Base-by-base conservation (phyloP, 2,113 vertebrate species). In the Neomonachus schauinslandi region DNA sequence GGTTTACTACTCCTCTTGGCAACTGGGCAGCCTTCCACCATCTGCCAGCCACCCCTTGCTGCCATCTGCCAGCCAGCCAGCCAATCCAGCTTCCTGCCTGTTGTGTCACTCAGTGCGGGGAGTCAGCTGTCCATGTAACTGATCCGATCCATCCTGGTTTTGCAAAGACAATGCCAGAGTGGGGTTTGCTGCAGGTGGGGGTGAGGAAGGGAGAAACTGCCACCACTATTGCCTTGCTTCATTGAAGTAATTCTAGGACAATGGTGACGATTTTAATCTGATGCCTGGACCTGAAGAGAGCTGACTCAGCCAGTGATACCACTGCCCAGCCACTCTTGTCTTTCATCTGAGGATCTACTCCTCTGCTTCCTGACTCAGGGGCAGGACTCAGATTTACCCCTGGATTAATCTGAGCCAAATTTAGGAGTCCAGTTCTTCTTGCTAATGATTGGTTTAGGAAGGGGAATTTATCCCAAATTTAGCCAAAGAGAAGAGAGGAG, bases 41-140 rank as follows among this genome's bases (percentile, higher is more conserved):
- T 97, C 95, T 97, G 96, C 46, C n/a, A 61, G 31, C 79, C 33
- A 92, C 31, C 26, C 46, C 26, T 91, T 94, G 79, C 92, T 39
- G 87, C 89, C 96, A 94, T 95, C 97, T 96, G 90, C 59, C 84
- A 80, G 46, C 46, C 63, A 82, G 42, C 31, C 69, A 96, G 33
- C 49, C 77, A 94, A 5, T 36, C 61, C n/a, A 89, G 39, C 21
- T 79, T 95, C 71, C 84, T 91, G 77, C 72, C 55, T 84, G 28
- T 65, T 84, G 15, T 88, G 51, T 79, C 72, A 88, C 94, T 89
- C 65, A 36, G 46, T 87, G 33, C 3, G 36, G 18, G 22, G 28
- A 55, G 39, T 89, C 72, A 89, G 63, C 74, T 36, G 18, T 91
- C 49, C n/a, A 18, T 51, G 26, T 84, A 59, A 71, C 21, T 24